Percentiles rank a stretch among this genome's conserved stretches.
Evolutionary conservation across 1,140 invertebrate species (phyloP).

Genomic region (Pachypsylla venusta): DNA sequence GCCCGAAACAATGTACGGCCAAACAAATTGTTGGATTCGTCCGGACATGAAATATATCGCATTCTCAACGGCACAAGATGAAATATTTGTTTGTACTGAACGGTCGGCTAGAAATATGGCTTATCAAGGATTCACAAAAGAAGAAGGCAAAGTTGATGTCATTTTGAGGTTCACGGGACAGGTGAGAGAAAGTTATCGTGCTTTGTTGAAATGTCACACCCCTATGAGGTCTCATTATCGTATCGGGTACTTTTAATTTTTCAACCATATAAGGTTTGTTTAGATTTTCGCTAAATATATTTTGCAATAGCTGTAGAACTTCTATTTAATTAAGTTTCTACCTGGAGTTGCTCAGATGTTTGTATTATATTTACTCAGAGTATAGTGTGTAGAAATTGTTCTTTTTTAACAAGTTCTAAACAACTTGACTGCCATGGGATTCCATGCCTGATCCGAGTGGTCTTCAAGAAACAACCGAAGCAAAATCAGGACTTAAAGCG

Average conservation of each 20-base stretch:
- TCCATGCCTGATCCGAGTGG: too few species aligned
- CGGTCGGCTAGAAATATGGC: conserved; percentile 89
- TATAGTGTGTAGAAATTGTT: too few species aligned
- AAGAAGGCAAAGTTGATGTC: conserved; percentile 62
- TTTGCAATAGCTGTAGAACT: too few species aligned
- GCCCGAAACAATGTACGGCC: conserved; percentile 99
- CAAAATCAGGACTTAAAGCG: too few species aligned
- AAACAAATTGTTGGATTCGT: conserved; percentile 97
- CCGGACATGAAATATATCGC: conserved; percentile 91
- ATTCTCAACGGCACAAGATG: conserved; percentile 52
- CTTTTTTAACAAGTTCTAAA: too few species aligned
- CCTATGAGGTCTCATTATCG: conserved; percentile 16
- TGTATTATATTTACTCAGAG: too few species aligned
- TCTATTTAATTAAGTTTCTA: neutral
- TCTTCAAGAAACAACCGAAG: too few species aligned
- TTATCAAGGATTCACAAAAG: conserved; percentile 79
- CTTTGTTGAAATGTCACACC: neutral
- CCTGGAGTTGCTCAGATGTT: too few species aligned
- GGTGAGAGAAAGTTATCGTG: conserved; percentile 31
- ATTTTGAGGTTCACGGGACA: conserved; percentile 54
- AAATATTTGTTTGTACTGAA: conserved; percentile 74
- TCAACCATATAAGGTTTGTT: too few species aligned
- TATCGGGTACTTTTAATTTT: conserved; percentile 14
- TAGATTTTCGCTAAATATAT: too few species aligned
- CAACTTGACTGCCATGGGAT: too few species aligned